Base-by-base conservation (phyloP, 35 echinoderm and acorn worm species). In the Apostichopus parvimensis region DNA sequence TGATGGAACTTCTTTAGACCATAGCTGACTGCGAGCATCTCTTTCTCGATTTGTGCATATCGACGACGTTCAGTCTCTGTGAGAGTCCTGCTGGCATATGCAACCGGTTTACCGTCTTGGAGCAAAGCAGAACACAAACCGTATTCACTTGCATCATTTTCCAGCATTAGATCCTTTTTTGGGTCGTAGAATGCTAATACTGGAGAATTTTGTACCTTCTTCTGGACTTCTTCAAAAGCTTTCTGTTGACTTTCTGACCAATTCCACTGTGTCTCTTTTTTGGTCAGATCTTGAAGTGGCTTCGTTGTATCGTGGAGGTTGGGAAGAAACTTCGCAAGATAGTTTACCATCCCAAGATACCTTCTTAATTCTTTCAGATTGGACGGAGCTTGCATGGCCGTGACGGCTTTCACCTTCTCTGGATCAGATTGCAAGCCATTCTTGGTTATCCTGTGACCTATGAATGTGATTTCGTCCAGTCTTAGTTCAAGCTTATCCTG, bases 31-130 rank as follows among this genome's bases (percentile, higher is more conserved):
- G 92, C 92, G 17, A 94, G 45, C 72, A 89, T 87, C 54, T 96
- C 88, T 57, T 96, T 94, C 77, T 94, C 82, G 6, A 89, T 96
- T 88, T 88, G 84, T 6, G 92, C 92, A 68, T 91, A 96, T 21
- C 83, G 8, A 64, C n/a, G n/a, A n/a, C 10, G 17, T 71, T 95
- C 87, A 17, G 94, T 93, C 10, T 93, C 68, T 5, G 94, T 91
- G 9, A 95, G 94, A 72, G 91, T 88, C 58, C 92, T 93, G 73
- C 87, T 91, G 17, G 88, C 75, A 28, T 91, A 93, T 53, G 92
- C 88, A 9, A 93, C 82, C 23, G 92, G 95, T 80, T 80, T 68
- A 9, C 91, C 94, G 12, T 95, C 91, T 64, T 95, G 94, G 26
- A 28, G 26, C 26, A 93, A 60, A 64, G 26, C 83, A 78, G 92